Conservation (phyloP, 2,113 vertebrate genomes). For the Chunga burmeisteri region DNA sequence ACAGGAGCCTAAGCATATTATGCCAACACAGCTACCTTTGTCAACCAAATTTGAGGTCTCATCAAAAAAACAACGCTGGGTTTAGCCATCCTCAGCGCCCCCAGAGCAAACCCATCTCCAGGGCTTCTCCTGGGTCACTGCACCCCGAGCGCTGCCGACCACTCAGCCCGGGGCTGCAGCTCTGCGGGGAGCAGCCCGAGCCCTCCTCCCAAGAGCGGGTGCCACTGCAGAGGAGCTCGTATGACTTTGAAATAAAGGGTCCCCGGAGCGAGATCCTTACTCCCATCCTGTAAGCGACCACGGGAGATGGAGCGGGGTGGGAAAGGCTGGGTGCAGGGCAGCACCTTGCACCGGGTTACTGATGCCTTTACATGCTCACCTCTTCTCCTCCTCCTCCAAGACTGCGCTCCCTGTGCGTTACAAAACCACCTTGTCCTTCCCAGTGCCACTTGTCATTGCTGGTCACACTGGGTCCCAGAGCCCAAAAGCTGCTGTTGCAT, state of each 20-base stretch:
- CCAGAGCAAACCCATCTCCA: not conserved
- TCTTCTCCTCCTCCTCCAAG: not conserved
- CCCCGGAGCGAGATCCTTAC: not conserved
- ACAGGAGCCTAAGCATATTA: slow-evolving; percentile 39
- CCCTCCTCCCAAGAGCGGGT: not conserved
- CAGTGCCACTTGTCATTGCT: not conserved
- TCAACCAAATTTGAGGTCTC: slow-evolving; percentile 10
- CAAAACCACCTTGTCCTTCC: not conserved
- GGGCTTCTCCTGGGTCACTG: not conserved
- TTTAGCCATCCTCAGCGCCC: not conserved
- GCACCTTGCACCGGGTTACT: not conserved
- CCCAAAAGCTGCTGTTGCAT: not conserved
- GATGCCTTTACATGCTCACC: not conserved
- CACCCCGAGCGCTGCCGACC: rapidly evolving
- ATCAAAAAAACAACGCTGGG: not conserved
- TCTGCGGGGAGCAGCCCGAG: not conserved
- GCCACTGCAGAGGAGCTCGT: not conserved
- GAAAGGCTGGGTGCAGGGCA: not conserved
- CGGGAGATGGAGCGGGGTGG: rapidly evolving
- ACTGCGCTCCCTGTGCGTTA: not conserved
- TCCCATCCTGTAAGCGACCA: not conserved
- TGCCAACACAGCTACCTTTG: slow-evolving; percentile 31
- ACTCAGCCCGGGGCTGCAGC: not conserved
- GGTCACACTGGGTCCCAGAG: not conserved
- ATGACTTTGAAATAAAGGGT: not conserved